Evolutionary conservation across 2,888 invertebrate species (phyloP), one percentile per base, ranked within the genome.

Genomic region (Epiblema foenella): DNA sequence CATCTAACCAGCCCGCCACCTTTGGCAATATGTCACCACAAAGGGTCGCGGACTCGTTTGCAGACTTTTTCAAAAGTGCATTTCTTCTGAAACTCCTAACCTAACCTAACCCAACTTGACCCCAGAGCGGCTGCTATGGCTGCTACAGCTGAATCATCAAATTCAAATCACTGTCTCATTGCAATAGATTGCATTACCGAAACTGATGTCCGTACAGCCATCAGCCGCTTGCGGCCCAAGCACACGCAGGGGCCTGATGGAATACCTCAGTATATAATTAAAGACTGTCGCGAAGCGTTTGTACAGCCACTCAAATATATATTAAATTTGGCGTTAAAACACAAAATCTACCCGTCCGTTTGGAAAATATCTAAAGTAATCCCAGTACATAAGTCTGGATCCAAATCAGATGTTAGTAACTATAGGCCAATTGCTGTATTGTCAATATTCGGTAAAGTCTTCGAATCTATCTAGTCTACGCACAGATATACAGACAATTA

Each of bases 181-280:
- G 2, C 20, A 12, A 11, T 54, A 12, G 52, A 54, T 11, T 11
- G 24, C 24, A 20, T 54, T 11, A 24, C 8, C 12, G 20, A 18
- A 8, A 20, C 10, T 1, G 52, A 54, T 10, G 52, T 54, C 10
- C 52, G 52, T 4, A 54, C 12, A 24, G 52, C 52, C 12, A 54
- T 54, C 12, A 18, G 10, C 24, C 20, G 52, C 4, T 54, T 54
- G 52, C 11, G 20, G 24, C 52, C 52, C 12, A 54, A 54, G 20
- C 52, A 56, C 5, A 29, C 56, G 3, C 56, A 56, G n/a, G 56
- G 56, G 11, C 56, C 56, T 7, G 56, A 56, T 56, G 56, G 29
- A 29, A 20, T 56, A 20, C 56, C 56, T 29, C 56, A 56, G 56
- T 56, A 29, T n/a, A 56, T 29, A 29, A 29, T 56, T 5, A 56